phyloP scores from a whole-genome alignment of 2,888 invertebrate genomes.

The Apamea crenata region DNA sequence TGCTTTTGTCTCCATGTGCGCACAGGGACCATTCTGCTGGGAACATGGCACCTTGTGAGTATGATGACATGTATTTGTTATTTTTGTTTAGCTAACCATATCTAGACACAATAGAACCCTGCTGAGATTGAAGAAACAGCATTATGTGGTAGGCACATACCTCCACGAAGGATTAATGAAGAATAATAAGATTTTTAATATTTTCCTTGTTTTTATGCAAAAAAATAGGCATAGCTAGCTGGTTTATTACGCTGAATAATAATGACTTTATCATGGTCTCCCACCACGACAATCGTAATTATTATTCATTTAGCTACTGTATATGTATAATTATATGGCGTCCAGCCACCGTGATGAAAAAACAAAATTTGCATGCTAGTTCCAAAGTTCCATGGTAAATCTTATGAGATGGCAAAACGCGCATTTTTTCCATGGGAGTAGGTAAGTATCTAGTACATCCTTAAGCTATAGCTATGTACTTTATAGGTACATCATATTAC shows the following conservation, averaged over 20 bases:
- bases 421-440: background rate
- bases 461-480: background rate
- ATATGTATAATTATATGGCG: background rate
- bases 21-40: conserved; percentile 95
- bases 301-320: background rate
- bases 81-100: background rate
- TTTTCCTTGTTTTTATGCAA: conserved; percentile 1
- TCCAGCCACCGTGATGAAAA: background rate
- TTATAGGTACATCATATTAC: conserved; percentile 5
- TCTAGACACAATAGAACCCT: background rate
- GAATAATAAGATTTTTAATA: background rate
- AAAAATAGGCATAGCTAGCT: conserved; percentile 4
- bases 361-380: background rate
- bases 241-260: conserved; percentile 1
- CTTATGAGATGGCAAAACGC: background rate
- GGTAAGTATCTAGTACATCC: background rate
- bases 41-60: conserved; percentile 96
- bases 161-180: background rate
- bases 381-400: background rate
- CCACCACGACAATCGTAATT: background rate
- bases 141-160: background rate
- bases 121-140: background rate
- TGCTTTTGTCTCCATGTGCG: conserved; percentile 96
- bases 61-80: conserved; percentile 17
- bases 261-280: background rate